Evolutionary conservation across 2,888 invertebrate genomes (phyloP).

Genomic region (Pristionchus maxplancki): DNA sequence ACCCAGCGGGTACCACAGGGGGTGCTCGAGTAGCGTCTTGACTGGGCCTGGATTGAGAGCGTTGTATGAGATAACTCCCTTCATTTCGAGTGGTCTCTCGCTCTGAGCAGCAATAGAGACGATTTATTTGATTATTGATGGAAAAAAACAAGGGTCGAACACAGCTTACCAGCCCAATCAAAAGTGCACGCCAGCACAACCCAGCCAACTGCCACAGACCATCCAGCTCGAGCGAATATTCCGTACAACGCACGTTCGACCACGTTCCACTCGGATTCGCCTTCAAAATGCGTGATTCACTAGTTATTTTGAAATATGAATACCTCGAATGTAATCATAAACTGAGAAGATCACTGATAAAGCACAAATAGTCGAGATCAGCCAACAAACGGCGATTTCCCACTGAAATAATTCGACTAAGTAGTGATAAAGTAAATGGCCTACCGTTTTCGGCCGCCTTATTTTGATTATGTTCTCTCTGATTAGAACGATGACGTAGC

Average conservation of each 20-base stretch:
- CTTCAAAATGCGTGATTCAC: no score
- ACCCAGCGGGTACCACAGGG: conserved; percentile 89
- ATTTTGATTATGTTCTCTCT: background rate
- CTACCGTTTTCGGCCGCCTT: background rate
- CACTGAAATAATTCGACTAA: background rate
- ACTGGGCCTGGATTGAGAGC: conserved; percentile 80
- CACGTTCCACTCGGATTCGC: conserved; percentile 22
- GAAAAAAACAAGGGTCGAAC: background rate
- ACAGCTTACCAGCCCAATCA: conserved; percentile 78
- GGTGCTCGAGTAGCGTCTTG: conserved; percentile 87
- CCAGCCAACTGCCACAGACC: conserved; percentile 78
- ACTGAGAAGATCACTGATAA: conserved; percentile 54
- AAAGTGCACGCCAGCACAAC: conserved; percentile 78
- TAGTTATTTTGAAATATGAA: no score
- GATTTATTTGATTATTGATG: no score
- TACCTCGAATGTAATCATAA: conserved; percentile 53
- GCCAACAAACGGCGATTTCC: background rate
- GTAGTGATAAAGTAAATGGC: no score
- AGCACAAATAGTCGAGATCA: background rate
- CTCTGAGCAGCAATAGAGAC: no score
- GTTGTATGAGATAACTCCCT: no score
- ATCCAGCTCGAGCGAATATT: conserved; percentile 72
- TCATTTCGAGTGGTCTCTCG: no score
- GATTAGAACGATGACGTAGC: conserved; percentile 75
- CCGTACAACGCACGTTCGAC: conserved; percentile 34